phyloP scores from a whole-genome alignment of 2,113 vertebrate species.

The Mastomys coucha region DNA sequence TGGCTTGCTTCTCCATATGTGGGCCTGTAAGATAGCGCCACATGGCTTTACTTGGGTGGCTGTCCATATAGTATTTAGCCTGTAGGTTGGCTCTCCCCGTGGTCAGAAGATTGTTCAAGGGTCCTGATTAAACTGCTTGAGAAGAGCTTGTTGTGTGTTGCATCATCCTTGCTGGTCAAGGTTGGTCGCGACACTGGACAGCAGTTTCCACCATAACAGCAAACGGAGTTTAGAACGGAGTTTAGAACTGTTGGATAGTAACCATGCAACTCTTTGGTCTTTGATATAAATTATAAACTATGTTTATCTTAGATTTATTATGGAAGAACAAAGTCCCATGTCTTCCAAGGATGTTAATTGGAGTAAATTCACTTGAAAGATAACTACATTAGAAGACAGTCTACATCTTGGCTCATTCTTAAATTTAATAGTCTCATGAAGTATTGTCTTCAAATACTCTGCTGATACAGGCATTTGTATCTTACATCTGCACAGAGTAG shows the following conservation, averaged over 20 bases:
- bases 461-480: conserved; percentile 16
- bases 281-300: background rate
- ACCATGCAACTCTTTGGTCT: background rate
- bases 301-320: background rate
- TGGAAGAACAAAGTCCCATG: background rate
- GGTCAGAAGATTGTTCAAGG: no score
- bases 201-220: background rate
- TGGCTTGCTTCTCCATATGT: no score
- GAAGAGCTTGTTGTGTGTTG: no score
- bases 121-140: no score
- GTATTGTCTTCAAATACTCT: background rate
- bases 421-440: background rate
- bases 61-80: no score
- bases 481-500: background rate
- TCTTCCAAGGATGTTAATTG: background rate
- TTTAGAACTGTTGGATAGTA: background rate
- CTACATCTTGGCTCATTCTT: background rate
- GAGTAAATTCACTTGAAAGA: background rate
- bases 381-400: background rate
- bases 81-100: no score
- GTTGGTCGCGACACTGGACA: no score
- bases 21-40: no score
- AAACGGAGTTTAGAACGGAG: background rate
- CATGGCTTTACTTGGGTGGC: no score
- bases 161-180: no score